Percentiles rank a stretch among this genome's conserved stretches.
These are phyloP conservation scores for Cladorhizidae sp. DNA, from an alignment of 37 sponge, comb jelly and placozoan genomes.

Conservation along the genomic window DNA sequence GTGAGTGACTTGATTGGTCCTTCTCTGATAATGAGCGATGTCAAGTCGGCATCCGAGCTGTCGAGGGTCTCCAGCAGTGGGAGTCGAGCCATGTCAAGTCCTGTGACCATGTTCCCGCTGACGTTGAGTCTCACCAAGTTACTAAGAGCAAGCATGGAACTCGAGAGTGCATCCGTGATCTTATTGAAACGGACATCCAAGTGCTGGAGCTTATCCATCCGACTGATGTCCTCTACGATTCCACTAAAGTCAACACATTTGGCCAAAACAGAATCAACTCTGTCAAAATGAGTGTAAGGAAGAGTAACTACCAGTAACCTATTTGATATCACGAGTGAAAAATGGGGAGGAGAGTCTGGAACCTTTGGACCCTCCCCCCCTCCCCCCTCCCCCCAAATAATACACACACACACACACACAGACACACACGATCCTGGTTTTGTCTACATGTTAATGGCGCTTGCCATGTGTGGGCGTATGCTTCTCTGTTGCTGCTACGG, in stretches of 20 bases:
- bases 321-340: no score
- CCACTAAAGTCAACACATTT: slow-evolving; percentile 19
- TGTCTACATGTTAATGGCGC: no score
- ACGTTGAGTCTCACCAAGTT: slow-evolving; percentile 58
- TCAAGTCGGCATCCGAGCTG: slow-evolving; percentile 49
- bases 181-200: slow-evolving; percentile 77
- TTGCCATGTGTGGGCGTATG: no score
- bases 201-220: slow-evolving; percentile 54
- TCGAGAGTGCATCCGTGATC: slow-evolving; percentile 34
- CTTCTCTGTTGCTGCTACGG: no score
- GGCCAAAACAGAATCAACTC: no score
- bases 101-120: slow-evolving; percentile 41
- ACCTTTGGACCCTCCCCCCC: no score
- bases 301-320: no score
- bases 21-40: slow-evolving; percentile 31
- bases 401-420: neutral
- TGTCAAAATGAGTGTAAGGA: no score
- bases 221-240: slow-evolving; percentile 65
- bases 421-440: no score
- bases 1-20: slow-evolving; percentile 48
- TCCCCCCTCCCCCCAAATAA: no score
- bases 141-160: slow-evolving; percentile 22
- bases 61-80: slow-evolving; percentile 37
- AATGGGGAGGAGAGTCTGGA: no score
- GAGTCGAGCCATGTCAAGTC: slow-evolving; percentile 20